These are phyloP conservation scores for Setipinna tenuifilis DNA, from an alignment of 2,797 vertebrate genomes.

Conservation along the genomic window DNA sequence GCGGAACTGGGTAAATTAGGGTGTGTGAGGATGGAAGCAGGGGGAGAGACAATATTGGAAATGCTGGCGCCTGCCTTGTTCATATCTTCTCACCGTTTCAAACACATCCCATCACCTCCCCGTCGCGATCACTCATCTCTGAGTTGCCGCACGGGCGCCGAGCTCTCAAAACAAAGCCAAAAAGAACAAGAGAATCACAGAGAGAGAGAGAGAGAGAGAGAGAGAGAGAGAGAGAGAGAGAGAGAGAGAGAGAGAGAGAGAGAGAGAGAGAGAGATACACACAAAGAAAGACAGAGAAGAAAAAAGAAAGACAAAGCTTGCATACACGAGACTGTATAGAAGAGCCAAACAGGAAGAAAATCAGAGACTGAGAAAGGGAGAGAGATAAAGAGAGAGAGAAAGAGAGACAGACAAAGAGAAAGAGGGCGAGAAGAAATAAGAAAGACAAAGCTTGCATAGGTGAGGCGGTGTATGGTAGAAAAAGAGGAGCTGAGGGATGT, in stretches of 20 bases:
- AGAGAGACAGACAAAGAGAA: neutral
- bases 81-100: neutral
- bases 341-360: neutral
- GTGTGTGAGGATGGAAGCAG: neutral
- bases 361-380: constrained; percentile 16
- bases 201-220: neutral
- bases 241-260: neutral
- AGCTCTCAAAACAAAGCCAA: constrained; percentile 6
- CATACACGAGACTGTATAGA: neutral
- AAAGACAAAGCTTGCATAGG: constrained; percentile 8
- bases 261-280: constrained; percentile 21
- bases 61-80: neutral
- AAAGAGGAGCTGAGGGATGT: neutral
- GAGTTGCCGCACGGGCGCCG: neutral
- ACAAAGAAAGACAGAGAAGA: neutral
- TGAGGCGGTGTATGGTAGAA: neutral
- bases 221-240: constrained; percentile 12
- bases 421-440: neutral
- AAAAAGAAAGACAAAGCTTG: constrained; percentile 13
- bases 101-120: constrained; percentile 7
- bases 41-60: neutral
- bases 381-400: neutral
- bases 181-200: neutral
- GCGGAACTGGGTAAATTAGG: neutral
- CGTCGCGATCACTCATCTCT: constrained; percentile 7